Evolutionary conservation across 2,113 vertebrate genomes (phyloP), one percentile per base, ranked within the genome.

Genomic region (Uria lomvia): DNA sequence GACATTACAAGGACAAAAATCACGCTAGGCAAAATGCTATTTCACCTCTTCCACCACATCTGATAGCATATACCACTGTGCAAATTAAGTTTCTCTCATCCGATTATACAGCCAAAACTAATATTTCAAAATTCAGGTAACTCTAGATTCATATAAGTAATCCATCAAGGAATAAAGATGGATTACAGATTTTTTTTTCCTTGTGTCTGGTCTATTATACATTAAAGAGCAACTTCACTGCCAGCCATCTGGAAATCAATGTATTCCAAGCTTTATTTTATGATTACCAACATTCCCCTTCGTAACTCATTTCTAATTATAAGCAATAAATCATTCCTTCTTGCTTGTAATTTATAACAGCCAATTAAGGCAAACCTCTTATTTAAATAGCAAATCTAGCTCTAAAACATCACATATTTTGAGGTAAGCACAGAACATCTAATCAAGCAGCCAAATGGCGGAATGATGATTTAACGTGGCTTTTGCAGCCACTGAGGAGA

Each of bases 301-400:
- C 53, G 2, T 96, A 96, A 94, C 93, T 97, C 95, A 92, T 92
- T 95, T 96, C 93, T 97, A 97, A 97, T 97, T 97, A 97, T 94
- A 95, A 96, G 95, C 88, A 97, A 97, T 97, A 97, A 97, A 97
- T 97, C 92, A 98, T 96, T 92, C 86, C 92, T 90, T 96, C 96
- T 96, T 92, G 86, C 90, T 90, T 97, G 86, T 92, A 96, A 98
- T 96, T 96, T 95, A 52, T 95, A 96, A 95, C 90, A 96, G 89
- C 92, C 90, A 94, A 97, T 97, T 97, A 97, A 76, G 92, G 92
- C 74, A 96, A 97, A 96, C 91, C 92, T 97, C 96, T 96, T 93
- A 97, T 95, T 96, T 97, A 95, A 97, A 97, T 88, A 91, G 89
- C 94, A 97, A 97, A 94, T 90, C 91, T 66, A 71, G 42, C 72